phyloP scores from a whole-genome alignment of 2,797 vertebrate species.

The Sciaenops ocellatus region DNA sequence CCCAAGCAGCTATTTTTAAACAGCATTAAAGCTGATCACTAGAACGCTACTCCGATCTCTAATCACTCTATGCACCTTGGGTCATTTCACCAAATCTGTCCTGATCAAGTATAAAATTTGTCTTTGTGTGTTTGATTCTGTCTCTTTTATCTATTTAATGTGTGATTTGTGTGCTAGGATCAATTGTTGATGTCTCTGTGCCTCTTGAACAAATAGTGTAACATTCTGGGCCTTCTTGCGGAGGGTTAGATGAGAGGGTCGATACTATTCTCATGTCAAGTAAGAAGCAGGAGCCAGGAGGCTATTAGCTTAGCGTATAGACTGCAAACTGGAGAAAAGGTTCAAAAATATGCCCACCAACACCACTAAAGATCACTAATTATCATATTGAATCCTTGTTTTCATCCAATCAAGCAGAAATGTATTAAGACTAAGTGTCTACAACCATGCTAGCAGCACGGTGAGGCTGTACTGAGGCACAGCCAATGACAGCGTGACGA shows the following conservation, averaged over 20 bases:
- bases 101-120: slow-evolving; percentile 32
- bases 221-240: slow-evolving; percentile 3
- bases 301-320: neutral
- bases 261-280: neutral
- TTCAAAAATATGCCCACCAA: neutral
- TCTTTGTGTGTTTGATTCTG: slow-evolving; percentile 7
- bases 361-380: neutral
- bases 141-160: neutral
- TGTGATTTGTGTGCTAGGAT: slow-evolving; percentile 11
- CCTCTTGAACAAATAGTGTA: neutral
- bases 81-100: neutral
- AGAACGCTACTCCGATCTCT: slow-evolving; percentile 17
- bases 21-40: slow-evolving; percentile 62
- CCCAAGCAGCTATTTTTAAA: slow-evolving; percentile 72
- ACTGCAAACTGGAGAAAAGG: neutral
- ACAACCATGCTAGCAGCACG: neutral
- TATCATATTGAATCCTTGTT: neutral
- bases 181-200: neutral
- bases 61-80: neutral
- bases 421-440: neutral
- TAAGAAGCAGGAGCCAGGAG: slow-evolving; percentile 10
- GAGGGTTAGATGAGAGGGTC: slow-evolving; percentile 8
- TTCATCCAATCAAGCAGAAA: neutral
- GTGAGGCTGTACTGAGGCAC: neutral
- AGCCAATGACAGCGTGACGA: too few relatives aligned